Evolutionary conservation across 2,113 vertebrate species (phyloP).

Genomic region (Datnioides undecimradiatus): DNA sequence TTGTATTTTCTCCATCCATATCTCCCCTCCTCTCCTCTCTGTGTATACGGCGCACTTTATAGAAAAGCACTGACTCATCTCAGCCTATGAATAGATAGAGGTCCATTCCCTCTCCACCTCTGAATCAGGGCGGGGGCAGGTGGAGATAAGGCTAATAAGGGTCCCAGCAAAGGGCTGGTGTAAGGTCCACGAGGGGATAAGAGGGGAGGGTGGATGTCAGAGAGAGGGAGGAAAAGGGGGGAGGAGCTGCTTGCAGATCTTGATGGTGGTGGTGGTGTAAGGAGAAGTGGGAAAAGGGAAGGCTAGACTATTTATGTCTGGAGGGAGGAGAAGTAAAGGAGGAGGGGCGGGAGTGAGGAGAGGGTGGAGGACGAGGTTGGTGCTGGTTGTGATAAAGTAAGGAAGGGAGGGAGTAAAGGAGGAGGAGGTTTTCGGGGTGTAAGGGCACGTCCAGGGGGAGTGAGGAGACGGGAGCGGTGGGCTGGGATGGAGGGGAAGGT

Average conservation of each 20-base stretch:
- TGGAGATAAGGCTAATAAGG: constrained; percentile 64
- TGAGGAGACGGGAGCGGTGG: constrained; percentile 17
- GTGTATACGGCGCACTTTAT: neutral
- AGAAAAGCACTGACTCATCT: constrained; percentile 58
- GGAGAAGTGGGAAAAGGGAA: constrained; percentile 11
- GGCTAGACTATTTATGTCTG: neutral
- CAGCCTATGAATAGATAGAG: constrained; percentile 66
- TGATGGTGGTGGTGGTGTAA: neutral
- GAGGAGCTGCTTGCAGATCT: constrained; percentile 17
- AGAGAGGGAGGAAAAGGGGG: neutral
- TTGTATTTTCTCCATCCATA: neutral
- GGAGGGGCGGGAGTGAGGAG: neutral
- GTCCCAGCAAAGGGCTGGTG: constrained; percentile 43
- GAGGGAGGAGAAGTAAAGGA: constrained; percentile 5
- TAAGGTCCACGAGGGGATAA: constrained; percentile 29
- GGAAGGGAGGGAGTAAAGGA: neutral
- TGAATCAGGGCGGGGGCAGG: constrained; percentile 43
- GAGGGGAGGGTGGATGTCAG: constrained; percentile 17
- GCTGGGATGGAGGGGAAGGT: constrained; percentile 30
- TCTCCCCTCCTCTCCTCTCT: constrained; percentile 1
- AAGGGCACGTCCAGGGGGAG: constrained; percentile 38
- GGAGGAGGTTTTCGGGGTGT: neutral
- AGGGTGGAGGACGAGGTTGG: neutral
- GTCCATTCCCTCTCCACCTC: constrained; percentile 44
- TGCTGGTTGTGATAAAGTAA: constrained; percentile 3